Percentiles rank a stretch among this genome's conserved stretches.
phyloP scores from a whole-genome alignment of 2,888 invertebrate species.

The Empis livida region DNA sequence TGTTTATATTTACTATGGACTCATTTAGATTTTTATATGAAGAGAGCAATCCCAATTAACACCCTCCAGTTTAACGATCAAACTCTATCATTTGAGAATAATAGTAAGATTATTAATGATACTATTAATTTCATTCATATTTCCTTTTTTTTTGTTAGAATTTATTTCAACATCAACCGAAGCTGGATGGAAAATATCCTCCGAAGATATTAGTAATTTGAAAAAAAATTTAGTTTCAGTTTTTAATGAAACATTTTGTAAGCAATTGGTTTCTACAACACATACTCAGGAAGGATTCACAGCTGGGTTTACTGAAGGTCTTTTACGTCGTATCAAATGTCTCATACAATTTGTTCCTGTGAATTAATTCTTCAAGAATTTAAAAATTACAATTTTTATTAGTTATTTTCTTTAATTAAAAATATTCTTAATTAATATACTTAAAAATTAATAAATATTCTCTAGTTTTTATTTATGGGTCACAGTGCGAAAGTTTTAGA shows the following conservation, averaged over 20 bases:
- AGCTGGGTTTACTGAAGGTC: constrained; percentile 56
- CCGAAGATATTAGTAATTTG: constrained; percentile 50
- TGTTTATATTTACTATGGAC: constrained; percentile 65
- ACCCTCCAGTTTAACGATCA: constrained; percentile 21
- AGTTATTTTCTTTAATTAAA: no score
- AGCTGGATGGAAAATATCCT: constrained; percentile 43
- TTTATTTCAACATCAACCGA: constrained; percentile 36
- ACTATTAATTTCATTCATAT: neutral
- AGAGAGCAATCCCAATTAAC: constrained; percentile 43
- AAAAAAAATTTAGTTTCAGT: constrained; percentile 58
- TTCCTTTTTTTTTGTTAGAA: constrained; percentile 26
- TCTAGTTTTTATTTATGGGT: no score
- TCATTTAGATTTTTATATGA: constrained; percentile 58
- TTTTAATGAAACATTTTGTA: constrained; percentile 67
- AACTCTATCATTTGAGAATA: constrained; percentile 5
- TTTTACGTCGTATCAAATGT: constrained; percentile 65
- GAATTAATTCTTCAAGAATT: constrained; percentile 29
- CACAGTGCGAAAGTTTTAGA: no score
- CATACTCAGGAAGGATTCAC: constrained; percentile 51
- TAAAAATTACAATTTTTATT: no score
- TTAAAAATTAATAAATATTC: no score
- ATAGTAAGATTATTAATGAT: constrained; percentile 3
- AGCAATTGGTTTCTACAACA: constrained; percentile 54
- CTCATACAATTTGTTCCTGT: constrained; percentile 64
- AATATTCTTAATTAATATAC: no score